Conservation (phyloP, 2,888 invertebrate genomes). For the Lasiommata megera region DNA sequence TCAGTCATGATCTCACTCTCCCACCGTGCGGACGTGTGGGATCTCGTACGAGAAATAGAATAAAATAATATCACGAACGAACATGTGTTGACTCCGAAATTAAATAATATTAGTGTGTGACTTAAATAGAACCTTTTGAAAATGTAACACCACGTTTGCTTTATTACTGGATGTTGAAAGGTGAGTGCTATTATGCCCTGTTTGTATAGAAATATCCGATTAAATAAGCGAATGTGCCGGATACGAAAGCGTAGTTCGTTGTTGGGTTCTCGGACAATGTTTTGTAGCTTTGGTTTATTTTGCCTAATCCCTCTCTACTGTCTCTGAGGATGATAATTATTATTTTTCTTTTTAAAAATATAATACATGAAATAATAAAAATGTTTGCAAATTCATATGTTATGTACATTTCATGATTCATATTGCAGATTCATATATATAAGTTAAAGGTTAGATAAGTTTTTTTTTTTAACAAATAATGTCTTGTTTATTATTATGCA, state of each 20-base stretch:
- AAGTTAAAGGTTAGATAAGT: too few species aligned
- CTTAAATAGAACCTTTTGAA: constrained; percentile 7
- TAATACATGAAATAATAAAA: too few species aligned
- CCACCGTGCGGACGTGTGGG: not conserved
- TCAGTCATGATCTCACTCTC: not conserved
- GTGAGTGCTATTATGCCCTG: not conserved
- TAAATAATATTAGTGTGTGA: constrained; percentile 10
- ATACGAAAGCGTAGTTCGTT: not conserved
- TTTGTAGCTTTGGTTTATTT: too few species aligned
- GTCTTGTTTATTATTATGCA: too few species aligned
- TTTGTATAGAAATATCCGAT: not conserved
- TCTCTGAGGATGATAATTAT: too few species aligned
- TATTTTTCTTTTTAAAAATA: too few species aligned
- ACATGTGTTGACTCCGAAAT: constrained; percentile 7
- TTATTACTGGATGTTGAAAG: constrained; percentile 6
- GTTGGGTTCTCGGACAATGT: not conserved
- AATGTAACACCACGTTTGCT: constrained; percentile 5
- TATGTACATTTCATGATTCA: too few species aligned
- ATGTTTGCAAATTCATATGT: too few species aligned
- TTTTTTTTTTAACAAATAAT: too few species aligned
- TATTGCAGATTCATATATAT: too few species aligned
- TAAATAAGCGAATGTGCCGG: not conserved
- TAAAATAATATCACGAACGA: not conserved
- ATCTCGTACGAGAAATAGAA: not conserved
- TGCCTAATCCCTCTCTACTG: too few species aligned